Evolutionary conservation across 2,888 invertebrate species (phyloP), one percentile per base, ranked within the genome.

Genomic region (Eugnorisma glareosa): DNA sequence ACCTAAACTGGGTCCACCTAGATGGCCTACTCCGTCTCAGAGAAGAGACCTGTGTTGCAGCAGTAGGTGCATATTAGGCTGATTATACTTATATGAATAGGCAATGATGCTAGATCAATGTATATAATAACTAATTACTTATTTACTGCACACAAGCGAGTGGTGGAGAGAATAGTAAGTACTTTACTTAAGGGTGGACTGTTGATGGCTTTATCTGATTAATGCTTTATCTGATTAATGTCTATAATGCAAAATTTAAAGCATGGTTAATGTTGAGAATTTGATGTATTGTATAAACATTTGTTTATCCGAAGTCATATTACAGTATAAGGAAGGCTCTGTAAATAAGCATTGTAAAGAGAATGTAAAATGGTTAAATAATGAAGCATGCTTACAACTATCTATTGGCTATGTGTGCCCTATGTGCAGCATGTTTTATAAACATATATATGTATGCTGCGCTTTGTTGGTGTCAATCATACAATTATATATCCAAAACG

Each of bases 121-220:
- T 73, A 84, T 76, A 83, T 79, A 86, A 82, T 82, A 66, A 79
- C 79, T 72, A 79, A 82, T 88, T 81, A 85, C 92, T 94, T 94
- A 93, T 95, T 95, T 94, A 90, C 93, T 94, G 95, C 96, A 91
- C 88, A 83, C 96, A 93, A 96, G 96, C 93, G 96, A 95, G 93
- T 96, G 96, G 92, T 96, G 96, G 96, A 95, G 82, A 85, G 88
- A 96, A 93, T 96, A 93, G 96, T 96, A 95, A 96, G 96, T 96
- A 96, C 90, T 45, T 75, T 28, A 71, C n/a, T 71, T 68, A 76
- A 82, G 84, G 88, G 84, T 84, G 83, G 86, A 83, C 87, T 89
- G 86, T 76, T 85, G 70, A 74, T 85, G 86, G 86, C 85, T 91
- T 89, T 87, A 66, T 80, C 75, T 89, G 86, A 77, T 85, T 82